These are phyloP conservation scores for Mareca penelope DNA, from an alignment of 2,797 vertebrate genomes.

Conservation along the genomic window DNA sequence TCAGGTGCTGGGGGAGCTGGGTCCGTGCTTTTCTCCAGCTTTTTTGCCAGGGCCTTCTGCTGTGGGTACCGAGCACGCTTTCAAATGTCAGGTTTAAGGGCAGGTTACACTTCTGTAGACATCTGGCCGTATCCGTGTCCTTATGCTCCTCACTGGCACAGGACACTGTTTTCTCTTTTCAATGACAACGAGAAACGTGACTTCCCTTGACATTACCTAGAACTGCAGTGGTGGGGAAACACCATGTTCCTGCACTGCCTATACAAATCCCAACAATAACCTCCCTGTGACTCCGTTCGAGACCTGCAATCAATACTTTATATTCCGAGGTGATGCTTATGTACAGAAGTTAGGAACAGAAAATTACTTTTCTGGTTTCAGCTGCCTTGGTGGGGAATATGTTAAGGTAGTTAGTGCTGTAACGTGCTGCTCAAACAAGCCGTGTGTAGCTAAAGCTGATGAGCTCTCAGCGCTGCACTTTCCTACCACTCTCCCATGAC, in stretches of 20 bases:
- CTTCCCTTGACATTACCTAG: slow-evolving; percentile 1
- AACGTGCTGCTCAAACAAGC: neutral
- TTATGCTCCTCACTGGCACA: neutral
- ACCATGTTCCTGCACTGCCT: neutral
- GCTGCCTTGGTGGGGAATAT: neutral
- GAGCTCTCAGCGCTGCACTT: neutral
- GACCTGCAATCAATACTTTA: slow-evolving; percentile 15
- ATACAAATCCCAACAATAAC: neutral
- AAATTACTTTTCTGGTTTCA: slow-evolving; percentile 9
- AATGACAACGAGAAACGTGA: neutral
- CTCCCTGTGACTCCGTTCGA: neutral
- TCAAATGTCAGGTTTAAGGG: neutral
- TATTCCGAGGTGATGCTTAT: neutral
- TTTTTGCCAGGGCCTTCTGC: neutral
- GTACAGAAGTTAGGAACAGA: neutral
- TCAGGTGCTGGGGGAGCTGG: neutral
- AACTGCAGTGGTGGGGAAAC: neutral
- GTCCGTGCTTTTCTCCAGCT: neutral
- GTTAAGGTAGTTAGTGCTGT: neutral
- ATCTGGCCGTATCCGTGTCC: neutral
- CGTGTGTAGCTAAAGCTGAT: neutral
- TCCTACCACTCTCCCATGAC: neutral
- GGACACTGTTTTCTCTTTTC: slow-evolving; percentile 2
- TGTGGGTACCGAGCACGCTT: neutral
- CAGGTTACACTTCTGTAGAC: neutral